Evolutionary conservation across 1,140 invertebrate species (phyloP).

Genomic region (Steinernema feltiae): DNA sequence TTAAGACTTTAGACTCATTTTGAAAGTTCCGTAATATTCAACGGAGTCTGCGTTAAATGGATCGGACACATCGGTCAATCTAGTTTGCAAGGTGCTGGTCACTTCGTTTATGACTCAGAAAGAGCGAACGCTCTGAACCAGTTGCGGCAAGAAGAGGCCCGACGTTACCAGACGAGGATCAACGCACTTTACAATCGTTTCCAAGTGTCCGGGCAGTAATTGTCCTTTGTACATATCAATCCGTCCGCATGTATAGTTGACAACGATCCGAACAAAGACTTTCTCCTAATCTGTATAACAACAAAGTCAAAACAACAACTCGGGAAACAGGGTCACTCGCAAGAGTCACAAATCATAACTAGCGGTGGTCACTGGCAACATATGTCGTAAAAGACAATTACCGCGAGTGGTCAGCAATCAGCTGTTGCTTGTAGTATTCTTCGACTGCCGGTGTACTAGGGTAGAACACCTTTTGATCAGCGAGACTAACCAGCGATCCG

Average conservation of each 20-base stretch:
- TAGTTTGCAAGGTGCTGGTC: background rate
- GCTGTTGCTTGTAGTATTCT: conserved; percentile 23
- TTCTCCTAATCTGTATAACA: background rate
- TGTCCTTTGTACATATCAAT: background rate
- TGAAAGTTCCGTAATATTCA: background rate
- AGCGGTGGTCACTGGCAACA: conserved; percentile 11
- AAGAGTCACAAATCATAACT: background rate
- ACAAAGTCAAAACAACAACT: conserved; percentile 1
- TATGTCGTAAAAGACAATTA: background rate
- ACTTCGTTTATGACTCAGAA: background rate
- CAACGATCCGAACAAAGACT: background rate
- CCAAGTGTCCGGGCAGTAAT: background rate
- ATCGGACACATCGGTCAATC: background rate
- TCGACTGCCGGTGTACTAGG: conserved; percentile 33
- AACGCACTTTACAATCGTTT: background rate
- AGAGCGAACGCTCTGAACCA: background rate
- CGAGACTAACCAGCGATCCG: conserved; percentile 45
- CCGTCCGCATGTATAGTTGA: no score
- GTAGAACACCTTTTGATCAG: conserved; percentile 49
- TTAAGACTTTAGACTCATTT: background rate
- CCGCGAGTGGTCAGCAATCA: conserved; percentile 8
- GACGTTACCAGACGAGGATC: background rate
- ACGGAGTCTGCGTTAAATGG: conserved; percentile 3
- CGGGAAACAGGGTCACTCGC: background rate
- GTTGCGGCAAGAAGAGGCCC: background rate